A percentile compares a stretch with the other conserved stretches of the same genome.
Evolutionary conservation across 2,797 vertebrate genomes (phyloP).

Genomic region (Pseudochaenichthys georgianus): DNA sequence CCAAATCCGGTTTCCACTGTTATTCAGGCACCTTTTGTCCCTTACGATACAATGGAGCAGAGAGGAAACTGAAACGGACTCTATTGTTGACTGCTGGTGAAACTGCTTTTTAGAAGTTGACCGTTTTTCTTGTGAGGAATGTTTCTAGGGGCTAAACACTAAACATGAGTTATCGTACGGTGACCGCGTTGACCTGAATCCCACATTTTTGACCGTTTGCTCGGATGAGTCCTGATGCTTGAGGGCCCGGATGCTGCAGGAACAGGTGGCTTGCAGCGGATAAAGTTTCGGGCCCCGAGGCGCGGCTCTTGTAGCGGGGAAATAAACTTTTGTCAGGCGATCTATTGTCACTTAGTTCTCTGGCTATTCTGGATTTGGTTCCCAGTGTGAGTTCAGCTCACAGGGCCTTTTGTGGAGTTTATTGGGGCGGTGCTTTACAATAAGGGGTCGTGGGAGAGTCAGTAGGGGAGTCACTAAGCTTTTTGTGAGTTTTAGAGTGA

Average conservation of each 20-base stretch:
- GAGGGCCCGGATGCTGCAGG: constrained; percentile 6
- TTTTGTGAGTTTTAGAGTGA: too few species aligned
- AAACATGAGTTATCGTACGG: constrained; percentile 29
- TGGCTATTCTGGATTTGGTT: constrained; percentile 39
- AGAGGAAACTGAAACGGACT: constrained; percentile 63
- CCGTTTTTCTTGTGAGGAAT: constrained; percentile 43
- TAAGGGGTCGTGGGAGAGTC: constrained; percentile 36
- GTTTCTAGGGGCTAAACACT: constrained; percentile 35
- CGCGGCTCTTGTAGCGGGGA: constrained; percentile 23
- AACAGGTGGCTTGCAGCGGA: constrained; percentile 43
- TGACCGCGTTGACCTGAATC: constrained; percentile 32
- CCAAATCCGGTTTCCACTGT: constrained; percentile 49
- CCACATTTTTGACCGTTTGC: constrained; percentile 20
- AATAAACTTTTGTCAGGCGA: constrained; percentile 47
- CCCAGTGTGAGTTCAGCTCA: constrained; percentile 21
- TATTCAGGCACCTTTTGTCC: constrained; percentile 62
- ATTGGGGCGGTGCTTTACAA: constrained; percentile 43
- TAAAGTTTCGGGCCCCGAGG: constrained; percentile 48
- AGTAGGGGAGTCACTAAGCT: too few species aligned
- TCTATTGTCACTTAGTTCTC: constrained; percentile 50
- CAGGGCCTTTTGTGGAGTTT: constrained; percentile 40
- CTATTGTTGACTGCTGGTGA: constrained; percentile 48
- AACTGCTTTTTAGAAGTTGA: constrained; percentile 14
- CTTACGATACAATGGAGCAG: constrained; percentile 45
- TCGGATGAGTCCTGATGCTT: background rate